Evolutionary conservation across 2,113 vertebrate genomes (phyloP), one percentile per base, ranked within the genome.

Genomic region (Varanus salvator): DNA sequence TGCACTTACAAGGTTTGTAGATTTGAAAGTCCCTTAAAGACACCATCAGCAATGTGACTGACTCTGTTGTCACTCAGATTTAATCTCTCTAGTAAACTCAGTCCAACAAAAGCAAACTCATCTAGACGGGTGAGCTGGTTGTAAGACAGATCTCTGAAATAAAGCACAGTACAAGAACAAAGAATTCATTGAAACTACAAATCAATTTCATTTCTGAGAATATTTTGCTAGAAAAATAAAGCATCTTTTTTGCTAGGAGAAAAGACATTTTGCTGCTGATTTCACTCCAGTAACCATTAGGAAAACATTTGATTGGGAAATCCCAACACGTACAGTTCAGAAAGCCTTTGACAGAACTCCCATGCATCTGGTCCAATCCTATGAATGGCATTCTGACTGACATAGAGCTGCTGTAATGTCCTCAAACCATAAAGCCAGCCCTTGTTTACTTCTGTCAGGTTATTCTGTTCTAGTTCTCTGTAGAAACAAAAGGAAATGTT

Each of bases 271-370:
- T 82, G 48, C 71, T 87, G 11, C 15, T 83, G 89, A 93, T 84
- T 82, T 78, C 89, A 75, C 71, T 94, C 87, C 0, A 81, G 68
- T 87, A 88, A 93, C 87, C 75, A 78, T 83, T 52, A 60, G 14
- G 54, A 29, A 83, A 85, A 93, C 89, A 38, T 77, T 90, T 91
- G 85, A 90, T 0, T 2, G 44, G 96, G 72, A 74, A 84, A 91
- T 86, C 25, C 86, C 72, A 88, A 92, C 88, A 98, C 99, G 99
- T 93, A 99, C 99, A 99, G 97, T 93, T 99, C 98, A 68, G 98
- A 97, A 34, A 99, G 97, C 75, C 98, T 99, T 91, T 98, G 98
- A 97, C 99, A 99, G 96, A 99, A 99, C 94, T 99, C 99, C 99
- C 99, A 99, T 0, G 99, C 98, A 88, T 99, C 99, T 90, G 98